Base-by-base conservation (phyloP, 2,797 vertebrate genomes). In the Pagetopsis macropterus region DNA sequence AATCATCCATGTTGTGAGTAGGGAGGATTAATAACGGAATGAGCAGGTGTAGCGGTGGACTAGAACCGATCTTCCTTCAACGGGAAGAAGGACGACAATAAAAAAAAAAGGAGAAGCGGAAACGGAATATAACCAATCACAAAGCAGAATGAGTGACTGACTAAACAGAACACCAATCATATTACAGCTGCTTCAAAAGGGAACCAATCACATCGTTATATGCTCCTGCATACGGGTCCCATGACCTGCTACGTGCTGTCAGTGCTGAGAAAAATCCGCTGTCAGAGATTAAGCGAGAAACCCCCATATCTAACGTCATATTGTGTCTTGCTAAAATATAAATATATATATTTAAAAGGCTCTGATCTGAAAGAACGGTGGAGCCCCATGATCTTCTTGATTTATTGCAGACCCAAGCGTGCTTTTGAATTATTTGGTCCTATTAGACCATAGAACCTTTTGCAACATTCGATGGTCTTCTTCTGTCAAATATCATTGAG, bases 1-100 rank as follows among this genome's bases (percentile, higher is more conserved):
- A 95, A 61, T 95, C 95, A 31, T 95, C 95, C 95, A 95, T 95
- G n/a, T 61, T 69, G 41, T 45, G 43, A 33, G 21, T 31, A 5
- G n/a, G 21, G 5, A 17, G 37, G 75, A 61, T 43, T 69, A 48
- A 65, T 27, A 66, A 79, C 12, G 14, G 33, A 37, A 9, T 4
- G 23, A 48, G 64, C 86, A 85, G 78, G 80, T 89, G 79, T 68
- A 71, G 33, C 49, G 31, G 74, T n/a, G 57, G 81, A 83, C 76
- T 71, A 54, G 84, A 72, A 60, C 75, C 73, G 81, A 81, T 60
- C 66, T 79, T 66, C 71, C 21, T 21, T 76, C 75, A 80, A 85
- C 70, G 43, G 75, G 78, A 83, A 80, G 86, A 73, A 88, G 76
- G 71, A 77, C 48, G 69, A 73, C 3, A 23, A 21, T 2, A 11